A percentile compares a stretch with the other conserved stretches of the same genome.
Conservation (phyloP, 2,888 invertebrate species). For the Camptogramma bilineatum region DNA sequence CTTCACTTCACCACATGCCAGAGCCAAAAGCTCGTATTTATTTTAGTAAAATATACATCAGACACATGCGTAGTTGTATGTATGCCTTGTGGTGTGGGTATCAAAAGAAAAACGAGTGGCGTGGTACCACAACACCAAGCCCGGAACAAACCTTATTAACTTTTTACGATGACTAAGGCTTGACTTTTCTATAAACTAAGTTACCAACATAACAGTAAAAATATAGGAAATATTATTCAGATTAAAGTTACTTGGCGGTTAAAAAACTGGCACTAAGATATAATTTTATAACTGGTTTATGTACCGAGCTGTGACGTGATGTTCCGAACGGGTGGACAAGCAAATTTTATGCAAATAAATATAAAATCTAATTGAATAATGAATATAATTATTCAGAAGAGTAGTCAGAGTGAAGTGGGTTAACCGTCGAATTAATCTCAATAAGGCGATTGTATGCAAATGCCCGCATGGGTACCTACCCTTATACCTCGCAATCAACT, state of each 20-base stretch:
- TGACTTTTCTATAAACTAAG: too few species aligned
- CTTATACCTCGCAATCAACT: constrained; percentile 39
- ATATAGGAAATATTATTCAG: too few species aligned
- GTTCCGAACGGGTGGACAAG: not conserved
- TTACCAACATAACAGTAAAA: too few species aligned
- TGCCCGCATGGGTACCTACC: constrained; percentile 69
- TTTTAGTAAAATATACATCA: too few species aligned
- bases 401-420: constrained; percentile 55
- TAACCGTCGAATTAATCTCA: constrained; percentile 59
- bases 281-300: not conserved
- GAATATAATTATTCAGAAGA: constrained; percentile 18
- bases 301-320: not conserved
- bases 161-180: too few species aligned
- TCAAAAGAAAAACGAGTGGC: too few species aligned
- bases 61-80: too few species aligned
- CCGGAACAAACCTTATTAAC: too few species aligned
- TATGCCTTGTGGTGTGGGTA: too few species aligned
- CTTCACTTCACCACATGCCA: too few species aligned
- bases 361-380: not conserved
- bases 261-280: not conserved
- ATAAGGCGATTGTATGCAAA: constrained; percentile 69
- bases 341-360: not conserved
- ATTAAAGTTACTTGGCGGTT: not conserved
- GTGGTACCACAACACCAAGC: too few species aligned
- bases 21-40: too few species aligned